A percentile compares a stretch with the other conserved stretches of the same genome.
These are phyloP conservation scores for Bembecia ichneumoniformis DNA, from an alignment of 2,888 invertebrate genomes.

Conservation along the genomic window DNA sequence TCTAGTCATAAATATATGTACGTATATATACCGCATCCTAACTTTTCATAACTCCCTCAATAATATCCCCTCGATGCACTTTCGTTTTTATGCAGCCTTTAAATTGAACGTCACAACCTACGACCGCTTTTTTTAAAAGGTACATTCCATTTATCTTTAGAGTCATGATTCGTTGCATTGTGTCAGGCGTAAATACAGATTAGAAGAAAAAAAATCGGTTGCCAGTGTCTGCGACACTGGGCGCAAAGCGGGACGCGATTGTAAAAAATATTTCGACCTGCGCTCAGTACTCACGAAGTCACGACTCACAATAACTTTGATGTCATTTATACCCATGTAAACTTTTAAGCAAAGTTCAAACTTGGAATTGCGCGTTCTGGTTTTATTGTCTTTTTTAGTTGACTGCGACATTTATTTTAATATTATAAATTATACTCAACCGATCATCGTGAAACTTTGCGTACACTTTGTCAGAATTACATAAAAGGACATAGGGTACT, in stretches of 20 bases:
- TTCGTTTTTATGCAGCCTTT: conserved; percentile 51
- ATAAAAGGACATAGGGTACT: too few species aligned
- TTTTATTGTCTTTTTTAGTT: too few species aligned
- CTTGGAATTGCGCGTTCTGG: too few species aligned
- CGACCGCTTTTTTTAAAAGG: conserved; percentile 33
- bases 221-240: conserved; percentile 22
- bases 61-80: conserved; percentile 30
- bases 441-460: too few species aligned
- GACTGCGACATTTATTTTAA: too few species aligned
- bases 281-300: background rate
- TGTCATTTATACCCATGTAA: too few species aligned
- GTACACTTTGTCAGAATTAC: too few species aligned
- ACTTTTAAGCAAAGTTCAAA: too few species aligned
- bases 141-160: conserved; percentile 56
- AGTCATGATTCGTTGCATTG: conserved; percentile 58
- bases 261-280: conserved; percentile 25
- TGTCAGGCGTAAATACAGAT: conserved; percentile 42
- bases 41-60: conserved; percentile 4
- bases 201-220: conserved; percentile 28
- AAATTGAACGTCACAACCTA: conserved; percentile 43
- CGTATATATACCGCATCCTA: conserved; percentile 10
- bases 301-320: too few species aligned
- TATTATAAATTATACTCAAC: too few species aligned
- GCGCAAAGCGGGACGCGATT: conserved; percentile 30
- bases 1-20: background rate